Evolutionary conservation across 1,140 invertebrate genomes (phyloP), one percentile per base, ranked within the genome.

Genomic region (Drosophila prosaltans): DNA sequence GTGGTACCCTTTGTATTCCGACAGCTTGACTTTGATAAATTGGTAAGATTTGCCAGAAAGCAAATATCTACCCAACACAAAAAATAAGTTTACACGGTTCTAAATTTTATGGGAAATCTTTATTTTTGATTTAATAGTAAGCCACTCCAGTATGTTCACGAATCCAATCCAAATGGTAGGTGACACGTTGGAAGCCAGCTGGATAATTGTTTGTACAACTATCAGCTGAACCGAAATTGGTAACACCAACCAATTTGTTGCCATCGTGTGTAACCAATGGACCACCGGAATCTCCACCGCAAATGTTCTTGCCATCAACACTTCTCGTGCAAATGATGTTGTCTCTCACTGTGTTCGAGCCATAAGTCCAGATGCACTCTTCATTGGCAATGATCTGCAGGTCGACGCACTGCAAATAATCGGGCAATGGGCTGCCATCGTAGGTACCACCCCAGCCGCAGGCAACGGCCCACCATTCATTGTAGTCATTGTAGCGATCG

Each of bases 91-190:
- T 21, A 48, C 21, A 48, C 16, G 2, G 8, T 6, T 51, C n/a
- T 51, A 1, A 51, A 2, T 43, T 51, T 51, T 2, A 26, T 3
- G 26, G 4, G 2, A 10, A 3, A 26, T 24, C 21, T 51, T 10
- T 51, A 10, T 26, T 51, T 51, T 51, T 9, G 8, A 10, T 10
- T 26, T 51, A 51, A 51, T 74, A 74, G 65, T 78, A 70, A 51
- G 75, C 63, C 62, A 74, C 65, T 16, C 69, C 69, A 70, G 71
- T 69, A 43, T 74, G 71, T n/a, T 81, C 74, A 10, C 72, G 65
- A 36, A 94, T 93, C 94, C 94, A 94, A 62, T 92, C 77, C 57
- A 94, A 76, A 77, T 92, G 94, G 43, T 77, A 89, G 8, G 93
- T 93, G 26, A 94, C 86, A 73, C 93, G 92, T 2, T 93, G 92